Conservation (phyloP, 2,113 vertebrate genomes). For the Oxygymnocypris stewartii region DNA sequence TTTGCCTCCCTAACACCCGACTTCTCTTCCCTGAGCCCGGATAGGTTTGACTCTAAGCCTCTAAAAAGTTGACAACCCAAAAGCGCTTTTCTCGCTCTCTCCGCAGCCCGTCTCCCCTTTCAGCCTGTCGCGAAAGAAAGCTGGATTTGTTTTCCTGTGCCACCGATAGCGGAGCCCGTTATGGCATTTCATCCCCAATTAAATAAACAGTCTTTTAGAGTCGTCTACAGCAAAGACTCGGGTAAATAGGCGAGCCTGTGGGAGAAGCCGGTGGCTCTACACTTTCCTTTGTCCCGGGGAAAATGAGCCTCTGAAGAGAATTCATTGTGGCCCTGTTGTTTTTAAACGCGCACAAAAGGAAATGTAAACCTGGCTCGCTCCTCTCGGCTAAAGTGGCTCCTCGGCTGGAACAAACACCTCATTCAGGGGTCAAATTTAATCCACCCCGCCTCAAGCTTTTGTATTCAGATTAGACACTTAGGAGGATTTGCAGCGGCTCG, state of each 20-base stretch:
- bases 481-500: conserved; percentile 87
- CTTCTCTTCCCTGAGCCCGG: conserved; percentile 80
- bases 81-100: conserved; percentile 74
- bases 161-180: conserved; percentile 65
- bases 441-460: conserved; percentile 81
- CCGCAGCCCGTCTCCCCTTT: conserved; percentile 63
- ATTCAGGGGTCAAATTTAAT: conserved; percentile 90
- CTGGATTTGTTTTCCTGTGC: conserved; percentile 69
- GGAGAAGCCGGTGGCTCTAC: conserved; percentile 35
- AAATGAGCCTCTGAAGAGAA: conserved; percentile 68
- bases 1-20: conserved; percentile 81
- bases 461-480: conserved; percentile 95
- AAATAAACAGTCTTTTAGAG: conserved; percentile 70
- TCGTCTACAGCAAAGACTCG: background rate
- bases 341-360: conserved; percentile 77
- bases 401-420: conserved; percentile 81
- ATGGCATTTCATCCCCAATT: conserved; percentile 69
- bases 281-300: conserved; percentile 68
- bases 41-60: conserved; percentile 84
- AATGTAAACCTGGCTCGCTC: conserved; percentile 71
- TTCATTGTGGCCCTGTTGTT: conserved; percentile 72
- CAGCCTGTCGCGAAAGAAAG: conserved; percentile 70
- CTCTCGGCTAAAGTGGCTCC: conserved; percentile 75
- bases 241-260: conserved; percentile 20
- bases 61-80: conserved; percentile 80